Base-by-base conservation (phyloP, 1,140 invertebrate species). In the Eumaeus atala region DNA sequence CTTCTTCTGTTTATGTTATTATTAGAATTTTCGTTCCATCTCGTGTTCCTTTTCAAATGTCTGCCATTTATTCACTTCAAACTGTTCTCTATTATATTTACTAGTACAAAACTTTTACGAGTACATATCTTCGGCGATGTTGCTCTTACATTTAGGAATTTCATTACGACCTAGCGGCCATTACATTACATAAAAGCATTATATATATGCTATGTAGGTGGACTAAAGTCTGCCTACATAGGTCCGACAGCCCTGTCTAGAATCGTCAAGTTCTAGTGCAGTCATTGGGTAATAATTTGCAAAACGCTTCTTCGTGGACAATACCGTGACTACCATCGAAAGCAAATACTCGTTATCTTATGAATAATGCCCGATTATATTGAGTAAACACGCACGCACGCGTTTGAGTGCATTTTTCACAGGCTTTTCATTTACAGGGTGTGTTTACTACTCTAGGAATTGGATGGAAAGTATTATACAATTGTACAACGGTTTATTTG, bases 331-430 rank as follows among this genome's bases (percentile, higher is more conserved):
- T 77, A 74, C 62, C 65, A 70, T 62, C 70, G 75, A 83, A 84
- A 71, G 79, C 80, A 87, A 84, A 87, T 68, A 84, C 74, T 73
- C 62, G 79, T 82, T 87, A 84, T 84, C 80, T 77, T 83, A 84
- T 87, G 84, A 84, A 84, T 87, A 87, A 87, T 83, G 77, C 73
- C 40, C 81, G 81, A 83, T 84, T 76, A 83, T 83, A 71, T 80
- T 80, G 67, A 60, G 70, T 64, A 82, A 84, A 86, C 79, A 83
- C 67, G 65, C 74, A 73, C 74, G 72, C 64, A 74, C 73, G 64
- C 64, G 67, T 70, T 66, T 55, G 51, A 76, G 59, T 83, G 79
- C 70, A 83, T 83, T 86, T 84, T 84, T 86, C 79, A 80, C 66
- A 50, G 73, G 71, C 71, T 59, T 61, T 72, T 72, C 66, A 70